Evolutionary conservation across 2,113 vertebrate genomes (phyloP).

Genomic region (Meles meles): DNA sequence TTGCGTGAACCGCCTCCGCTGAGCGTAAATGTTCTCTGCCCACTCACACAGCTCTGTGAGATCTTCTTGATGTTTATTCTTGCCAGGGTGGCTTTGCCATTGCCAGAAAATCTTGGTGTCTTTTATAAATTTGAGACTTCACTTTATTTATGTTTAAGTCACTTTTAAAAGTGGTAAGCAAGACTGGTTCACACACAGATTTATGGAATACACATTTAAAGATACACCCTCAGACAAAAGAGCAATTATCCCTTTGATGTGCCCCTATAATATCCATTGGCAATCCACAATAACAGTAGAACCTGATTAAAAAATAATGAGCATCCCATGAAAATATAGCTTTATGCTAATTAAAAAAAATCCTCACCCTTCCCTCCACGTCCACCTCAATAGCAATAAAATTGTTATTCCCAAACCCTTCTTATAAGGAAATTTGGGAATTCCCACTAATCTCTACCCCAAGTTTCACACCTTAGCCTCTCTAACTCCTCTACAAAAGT

Average conservation of each 20-base stretch:
- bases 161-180: background rate
- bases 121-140: background rate
- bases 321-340: background rate
- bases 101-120: background rate
- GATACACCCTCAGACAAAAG: background rate
- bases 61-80: background rate
- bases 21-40: background rate
- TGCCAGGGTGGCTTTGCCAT: background rate
- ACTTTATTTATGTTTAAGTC: background rate
- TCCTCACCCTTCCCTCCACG: accelerated
- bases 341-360: background rate
- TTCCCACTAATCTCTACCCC: background rate
- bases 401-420: background rate
- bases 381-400: background rate
- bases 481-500: background rate
- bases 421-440: background rate
- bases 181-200: background rate
- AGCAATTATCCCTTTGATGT: background rate
- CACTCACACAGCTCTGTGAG: background rate
- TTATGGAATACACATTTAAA: background rate
- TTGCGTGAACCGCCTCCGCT: background rate
- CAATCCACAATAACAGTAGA: background rate
- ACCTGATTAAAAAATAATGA: background rate
- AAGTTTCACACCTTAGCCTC: background rate
- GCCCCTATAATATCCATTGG: background rate